These are phyloP conservation scores for Amphilophus citrinellus DNA, from an alignment of 2,113 vertebrate genomes.

Conservation along the genomic window DNA sequence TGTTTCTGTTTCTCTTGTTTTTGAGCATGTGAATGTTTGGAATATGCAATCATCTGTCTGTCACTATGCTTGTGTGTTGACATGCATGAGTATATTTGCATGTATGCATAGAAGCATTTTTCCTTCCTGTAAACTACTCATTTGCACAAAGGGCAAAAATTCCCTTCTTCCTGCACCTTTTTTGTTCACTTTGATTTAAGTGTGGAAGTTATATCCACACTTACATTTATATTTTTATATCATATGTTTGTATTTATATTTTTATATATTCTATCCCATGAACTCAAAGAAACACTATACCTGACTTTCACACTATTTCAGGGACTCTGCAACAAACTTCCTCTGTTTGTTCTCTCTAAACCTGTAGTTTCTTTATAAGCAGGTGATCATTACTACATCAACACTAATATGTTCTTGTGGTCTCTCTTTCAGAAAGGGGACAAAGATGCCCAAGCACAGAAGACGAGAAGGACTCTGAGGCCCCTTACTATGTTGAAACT, in stretches of 20 bases:
- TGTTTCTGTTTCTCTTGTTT: accelerated
- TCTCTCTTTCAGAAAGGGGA: conserved; percentile 83
- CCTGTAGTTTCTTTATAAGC: background rate
- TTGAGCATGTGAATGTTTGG: accelerated
- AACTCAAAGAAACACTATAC: background rate
- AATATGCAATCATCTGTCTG: no score
- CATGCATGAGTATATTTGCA: no score
- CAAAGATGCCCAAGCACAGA: conserved; percentile 82
- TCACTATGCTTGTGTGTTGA: no score
- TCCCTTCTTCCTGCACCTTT: no score
- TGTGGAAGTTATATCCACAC: no score
- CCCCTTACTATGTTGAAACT: conserved; percentile 94
- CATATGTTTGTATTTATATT: no score
- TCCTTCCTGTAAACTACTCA: no score
- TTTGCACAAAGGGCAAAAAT: no score
- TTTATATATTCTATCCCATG: no score
- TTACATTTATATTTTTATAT: no score
- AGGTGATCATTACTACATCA: background rate
- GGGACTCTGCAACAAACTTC: background rate
- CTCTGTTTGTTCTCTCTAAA: background rate
- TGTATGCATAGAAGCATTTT: no score
- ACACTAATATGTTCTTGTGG: background rate
- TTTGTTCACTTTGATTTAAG: no score
- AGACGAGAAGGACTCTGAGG: conserved; percentile 85
- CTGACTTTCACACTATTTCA: background rate